Conservation (phyloP, 2,888 invertebrate genomes). For the Melieria omissa region DNA sequence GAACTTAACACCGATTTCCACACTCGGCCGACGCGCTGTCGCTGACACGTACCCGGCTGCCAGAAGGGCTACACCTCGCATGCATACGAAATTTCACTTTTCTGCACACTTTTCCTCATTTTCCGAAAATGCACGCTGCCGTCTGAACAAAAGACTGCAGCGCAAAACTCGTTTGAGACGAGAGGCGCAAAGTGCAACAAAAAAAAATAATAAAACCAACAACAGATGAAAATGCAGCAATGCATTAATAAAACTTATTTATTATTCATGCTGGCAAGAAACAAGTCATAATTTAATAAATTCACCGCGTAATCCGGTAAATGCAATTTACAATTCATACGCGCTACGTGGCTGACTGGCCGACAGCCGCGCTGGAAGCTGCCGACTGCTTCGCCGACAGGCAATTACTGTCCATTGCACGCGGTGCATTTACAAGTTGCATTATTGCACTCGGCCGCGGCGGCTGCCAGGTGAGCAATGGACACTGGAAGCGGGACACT, state of each 20-base stretch:
- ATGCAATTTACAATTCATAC: constrained; percentile 27
- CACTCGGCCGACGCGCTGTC: too few species aligned
- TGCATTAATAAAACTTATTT: neutral
- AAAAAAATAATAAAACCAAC: too few species aligned
- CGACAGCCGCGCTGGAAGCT: neutral
- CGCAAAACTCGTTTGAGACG: constrained; percentile 42
- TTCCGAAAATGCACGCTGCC: too few species aligned
- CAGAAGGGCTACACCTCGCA: too few species aligned
- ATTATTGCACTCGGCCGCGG: neutral
- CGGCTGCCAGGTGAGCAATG: too few species aligned
- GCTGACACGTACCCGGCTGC: too few species aligned
- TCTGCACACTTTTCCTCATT: neutral
- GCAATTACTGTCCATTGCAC: neutral
- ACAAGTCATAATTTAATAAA: constrained; percentile 30
- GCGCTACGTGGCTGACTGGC: too few species aligned
- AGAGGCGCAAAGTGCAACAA: too few species aligned
- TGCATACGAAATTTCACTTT: too few species aligned
- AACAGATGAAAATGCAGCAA: neutral
- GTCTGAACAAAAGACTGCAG: constrained; percentile 50
- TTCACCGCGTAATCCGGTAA: constrained; percentile 31
- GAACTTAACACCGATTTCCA: too few species aligned
- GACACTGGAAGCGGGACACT: too few species aligned
- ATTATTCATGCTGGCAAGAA: neutral
- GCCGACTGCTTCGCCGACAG: neutral
- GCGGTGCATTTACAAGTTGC: constrained; percentile 21